A percentile compares a stretch with the other conserved stretches of the same genome.
Conservation (phyloP, 2,888 invertebrate genomes). For the Steinernema hermaphroditum region DNA sequence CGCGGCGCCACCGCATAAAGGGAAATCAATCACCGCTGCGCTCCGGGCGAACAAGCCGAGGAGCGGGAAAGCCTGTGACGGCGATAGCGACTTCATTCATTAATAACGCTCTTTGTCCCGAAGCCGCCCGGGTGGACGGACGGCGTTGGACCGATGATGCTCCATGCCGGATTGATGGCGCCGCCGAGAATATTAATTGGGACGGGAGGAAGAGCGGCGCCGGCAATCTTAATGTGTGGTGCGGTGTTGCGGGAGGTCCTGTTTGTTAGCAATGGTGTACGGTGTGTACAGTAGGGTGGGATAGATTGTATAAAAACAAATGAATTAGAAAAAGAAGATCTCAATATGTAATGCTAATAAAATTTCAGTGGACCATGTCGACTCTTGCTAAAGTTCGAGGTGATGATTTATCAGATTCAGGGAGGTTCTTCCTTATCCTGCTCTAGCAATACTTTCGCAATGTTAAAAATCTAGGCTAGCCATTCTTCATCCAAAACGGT, state of each 20-base stretch:
- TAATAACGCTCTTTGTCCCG: slow-evolving; percentile 25
- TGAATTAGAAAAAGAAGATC: no score
- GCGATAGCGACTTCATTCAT: slow-evolving; percentile 27
- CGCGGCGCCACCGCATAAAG: slow-evolving; percentile 30
- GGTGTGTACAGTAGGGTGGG: no score
- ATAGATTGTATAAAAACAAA: no score
- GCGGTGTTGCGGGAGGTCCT: neutral
- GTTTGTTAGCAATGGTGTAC: no score
- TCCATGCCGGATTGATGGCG: slow-evolving; percentile 6
- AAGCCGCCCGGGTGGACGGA: slow-evolving; percentile 17
- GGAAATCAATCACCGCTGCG: slow-evolving; percentile 25
- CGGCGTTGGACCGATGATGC: slow-evolving; percentile 7
- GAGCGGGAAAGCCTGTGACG: slow-evolving; percentile 13
- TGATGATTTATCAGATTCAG: no score
- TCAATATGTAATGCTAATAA: no score
- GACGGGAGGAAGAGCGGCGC: neutral
- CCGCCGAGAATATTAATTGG: slow-evolving; percentile 21
- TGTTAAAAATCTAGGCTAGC: no score
- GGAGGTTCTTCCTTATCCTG: no score
- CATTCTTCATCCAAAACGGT: no score
- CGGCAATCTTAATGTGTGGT: neutral
- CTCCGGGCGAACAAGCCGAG: slow-evolving; percentile 7
- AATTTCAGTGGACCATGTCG: no score
- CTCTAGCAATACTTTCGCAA: no score
- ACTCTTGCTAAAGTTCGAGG: no score